Conservation (phyloP, 2,113 vertebrate species). For the Sturnira hondurensis region DNA sequence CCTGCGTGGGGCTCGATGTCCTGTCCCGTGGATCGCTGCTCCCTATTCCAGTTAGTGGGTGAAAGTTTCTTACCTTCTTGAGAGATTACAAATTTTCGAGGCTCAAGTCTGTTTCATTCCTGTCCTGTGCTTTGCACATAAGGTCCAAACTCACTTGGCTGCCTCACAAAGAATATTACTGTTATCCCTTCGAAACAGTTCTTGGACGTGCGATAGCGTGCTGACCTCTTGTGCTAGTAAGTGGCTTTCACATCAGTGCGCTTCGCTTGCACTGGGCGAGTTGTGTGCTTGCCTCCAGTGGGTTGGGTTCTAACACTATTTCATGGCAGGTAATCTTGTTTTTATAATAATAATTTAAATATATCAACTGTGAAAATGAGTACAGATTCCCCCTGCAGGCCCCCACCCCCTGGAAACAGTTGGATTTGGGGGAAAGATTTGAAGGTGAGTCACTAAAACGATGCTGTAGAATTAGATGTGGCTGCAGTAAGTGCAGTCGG, state of each 20-base stretch:
- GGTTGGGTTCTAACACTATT: not conserved
- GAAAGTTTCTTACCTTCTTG: not conserved
- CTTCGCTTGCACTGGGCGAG: not conserved
- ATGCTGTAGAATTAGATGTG: not conserved
- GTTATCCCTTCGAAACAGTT: not conserved
- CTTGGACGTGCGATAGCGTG: not conserved
- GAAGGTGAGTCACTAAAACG: conserved; percentile 47
- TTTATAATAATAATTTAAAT: not conserved
- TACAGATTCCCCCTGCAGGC: not conserved
- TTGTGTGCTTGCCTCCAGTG: not conserved
- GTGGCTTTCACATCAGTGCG: not conserved
- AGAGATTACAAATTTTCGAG: not conserved
- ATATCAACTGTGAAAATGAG: not conserved
- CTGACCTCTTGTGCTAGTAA: not conserved
- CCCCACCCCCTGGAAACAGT: not conserved
- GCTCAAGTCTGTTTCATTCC: not conserved
- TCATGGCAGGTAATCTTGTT: not conserved
- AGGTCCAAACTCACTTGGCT: not conserved
- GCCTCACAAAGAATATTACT: not conserved
- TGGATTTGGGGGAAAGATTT: conserved; percentile 38
- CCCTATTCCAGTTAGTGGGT: not conserved
- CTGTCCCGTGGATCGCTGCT: not conserved
- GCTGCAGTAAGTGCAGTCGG: not conserved
- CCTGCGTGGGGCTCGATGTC: not conserved
- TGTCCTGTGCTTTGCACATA: not conserved